Base-by-base conservation (phyloP, 2,797 vertebrate species). In the Taenioides sp. region DNA sequence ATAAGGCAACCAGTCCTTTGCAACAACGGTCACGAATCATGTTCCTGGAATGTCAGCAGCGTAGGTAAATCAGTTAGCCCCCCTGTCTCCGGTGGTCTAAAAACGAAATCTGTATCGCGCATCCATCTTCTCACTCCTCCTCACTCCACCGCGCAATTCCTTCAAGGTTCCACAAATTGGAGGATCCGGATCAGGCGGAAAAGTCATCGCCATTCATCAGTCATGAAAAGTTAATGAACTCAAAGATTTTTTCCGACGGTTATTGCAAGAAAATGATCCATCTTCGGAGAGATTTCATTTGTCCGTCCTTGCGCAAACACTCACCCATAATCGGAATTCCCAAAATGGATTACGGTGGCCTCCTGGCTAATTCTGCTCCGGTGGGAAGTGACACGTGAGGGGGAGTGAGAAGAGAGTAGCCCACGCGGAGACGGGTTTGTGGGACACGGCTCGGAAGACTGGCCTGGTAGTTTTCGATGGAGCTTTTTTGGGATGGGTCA, bases 381-480 rank as follows among this genome's bases (percentile, higher is more conserved):
- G 31, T 3, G 28, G 25, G 28, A 71, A 57, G 47, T 25, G 70
- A 70, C 62, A 65, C 31, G 16, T 3, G 25, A 76, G 70, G 67
- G 78, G 9, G 78, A 74, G 69, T 34, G 7, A 67, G 65, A 75
- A 62, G 75, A 75, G 66, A 73, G 23, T 11, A 71, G 65, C 62
- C 75, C 82, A 82, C 80, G 72, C 55, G 67, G 87, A 89, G 80
- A 80, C 82, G 80, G 83, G 77, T 61, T 49, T 69, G 77, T 16
- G 62, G 54, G 70, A 65, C 61, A 14, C 72, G 68, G 74, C 65
- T 83, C 43, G 72, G 14, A 71, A 65, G 17, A 59, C 37, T 61
- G 83, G 75, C 63, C 67, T 40, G 40, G 49, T 49, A n/a, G 59
- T 69, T 75, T 73, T 62, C 79, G 83, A 90, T 88, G 88, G 84